phyloP scores from a whole-genome alignment of 2,797 vertebrate species.

The Sebastes cheni region DNA sequence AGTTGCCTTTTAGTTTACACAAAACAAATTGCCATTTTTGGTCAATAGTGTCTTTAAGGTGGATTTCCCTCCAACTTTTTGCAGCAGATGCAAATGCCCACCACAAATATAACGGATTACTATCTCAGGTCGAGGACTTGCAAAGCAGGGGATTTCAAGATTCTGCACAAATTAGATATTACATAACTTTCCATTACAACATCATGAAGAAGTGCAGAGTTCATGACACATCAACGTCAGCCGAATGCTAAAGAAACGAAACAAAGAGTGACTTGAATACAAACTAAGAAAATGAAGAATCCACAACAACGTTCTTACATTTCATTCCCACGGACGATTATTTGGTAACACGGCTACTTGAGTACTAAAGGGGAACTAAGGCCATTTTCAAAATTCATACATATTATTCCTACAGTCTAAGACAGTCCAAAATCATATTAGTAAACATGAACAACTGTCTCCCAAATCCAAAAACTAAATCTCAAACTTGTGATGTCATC shows the following conservation, averaged over 20 bases:
- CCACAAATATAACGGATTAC: not conserved
- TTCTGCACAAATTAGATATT: slow-evolving; percentile 45
- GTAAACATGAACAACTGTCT: too few species aligned
- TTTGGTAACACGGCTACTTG: not conserved
- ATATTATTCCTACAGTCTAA: too few species aligned
- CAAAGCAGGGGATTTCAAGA: slow-evolving; percentile 16
- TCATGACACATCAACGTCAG: slow-evolving; percentile 24
- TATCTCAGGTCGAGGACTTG: not conserved
- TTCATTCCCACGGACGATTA: not conserved
- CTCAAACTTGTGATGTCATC: too few species aligned
- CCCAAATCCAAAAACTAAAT: too few species aligned
- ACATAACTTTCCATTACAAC: slow-evolving; percentile 65
- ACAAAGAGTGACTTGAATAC: slow-evolving; percentile 29
- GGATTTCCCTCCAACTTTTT: not conserved
- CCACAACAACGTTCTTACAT: slow-evolving; percentile 10
- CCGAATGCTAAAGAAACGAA: slow-evolving; percentile 17
- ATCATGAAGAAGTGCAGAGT: slow-evolving; percentile 27
- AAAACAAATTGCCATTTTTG: not conserved
- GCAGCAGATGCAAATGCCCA: not conserved
- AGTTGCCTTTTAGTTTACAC: not conserved
- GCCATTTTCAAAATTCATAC: too few species aligned
- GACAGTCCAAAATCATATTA: too few species aligned
- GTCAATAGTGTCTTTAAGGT: not conserved
- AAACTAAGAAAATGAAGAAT: not conserved
- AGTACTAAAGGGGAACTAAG: not conserved